Evolutionary conservation across 2,888 invertebrate genomes (phyloP), one percentile per base, ranked within the genome.

Genomic region (Rhogogaster chlorosoma): DNA sequence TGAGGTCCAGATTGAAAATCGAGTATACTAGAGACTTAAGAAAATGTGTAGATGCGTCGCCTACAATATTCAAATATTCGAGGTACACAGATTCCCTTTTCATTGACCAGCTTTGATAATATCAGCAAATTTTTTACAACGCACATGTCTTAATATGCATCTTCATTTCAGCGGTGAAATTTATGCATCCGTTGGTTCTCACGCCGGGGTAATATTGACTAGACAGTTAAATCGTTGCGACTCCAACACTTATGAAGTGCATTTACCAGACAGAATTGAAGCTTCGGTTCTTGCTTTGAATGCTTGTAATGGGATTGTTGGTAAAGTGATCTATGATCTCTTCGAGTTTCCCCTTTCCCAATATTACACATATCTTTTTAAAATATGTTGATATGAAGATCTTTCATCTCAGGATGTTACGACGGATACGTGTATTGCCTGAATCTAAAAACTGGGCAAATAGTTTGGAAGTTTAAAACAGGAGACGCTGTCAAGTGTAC

Each of bases 1-100:
- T 45, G n/a, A 15, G 22, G 36, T 61, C 15, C 71, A 86, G 83
- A 64, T 10, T 32, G 84, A 86, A 85, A 85, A 86, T 87, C 89
- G 61, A 88, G 86, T 85, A 90, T 94, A 87, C 84, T 4, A 95
- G 94, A 91, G 93, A 97, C 92, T 95, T 97, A 82, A 94, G 95
- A 64, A 98, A 98, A 93, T 98, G 98, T 94, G 95, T 98, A 12
- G 98, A 98, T 94, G 96, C 97, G 10, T 95, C 97, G 18, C 97
- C 97, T 29, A 94, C 95, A 32, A 88, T 96, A 82, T 95, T 95
- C 88, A 89, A 93, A 88, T 90, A 90, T 86, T 93, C 91, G 88
- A 90, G 92, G 95, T 95, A 93, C 42, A 5, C 15, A 4, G 12
- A 94, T 94, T 94, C 87, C 7, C 71, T 82, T 73, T 83, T 80